phyloP scores from a whole-genome alignment of 2,113 vertebrate species.

The Hydrolagus affinis region DNA sequence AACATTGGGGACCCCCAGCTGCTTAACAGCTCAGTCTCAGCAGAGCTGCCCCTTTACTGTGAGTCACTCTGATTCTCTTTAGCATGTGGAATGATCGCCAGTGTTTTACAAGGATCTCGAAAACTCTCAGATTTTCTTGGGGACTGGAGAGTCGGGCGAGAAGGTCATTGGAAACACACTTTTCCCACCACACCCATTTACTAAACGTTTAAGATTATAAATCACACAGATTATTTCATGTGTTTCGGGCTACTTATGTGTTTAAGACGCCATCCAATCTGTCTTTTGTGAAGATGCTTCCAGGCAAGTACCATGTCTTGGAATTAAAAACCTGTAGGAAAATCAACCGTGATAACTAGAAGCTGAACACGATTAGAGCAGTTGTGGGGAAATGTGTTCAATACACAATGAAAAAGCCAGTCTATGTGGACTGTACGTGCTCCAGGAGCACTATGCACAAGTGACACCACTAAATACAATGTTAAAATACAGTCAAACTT shows the following conservation, averaged over 20 bases:
- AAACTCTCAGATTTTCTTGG: neutral
- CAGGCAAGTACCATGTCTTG: slow-evolving; percentile 32
- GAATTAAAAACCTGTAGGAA: slow-evolving; percentile 23
- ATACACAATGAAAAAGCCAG: slow-evolving; percentile 2
- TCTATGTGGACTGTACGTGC: slow-evolving; percentile 15
- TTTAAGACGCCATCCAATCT: slow-evolving; percentile 18
- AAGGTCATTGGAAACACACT: slow-evolving; percentile 27
- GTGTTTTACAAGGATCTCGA: neutral
- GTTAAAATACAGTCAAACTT: slow-evolving; percentile 22
- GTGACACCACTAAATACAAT: neutral
- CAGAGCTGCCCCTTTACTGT: neutral
- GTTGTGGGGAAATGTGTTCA: neutral
- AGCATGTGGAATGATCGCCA: neutral
- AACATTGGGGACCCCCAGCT: neutral
- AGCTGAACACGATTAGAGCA: neutral
- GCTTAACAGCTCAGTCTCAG: neutral
- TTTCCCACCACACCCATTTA: neutral
- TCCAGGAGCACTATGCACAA: neutral
- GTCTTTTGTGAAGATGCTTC: slow-evolving; percentile 23
- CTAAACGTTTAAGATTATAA: neutral
- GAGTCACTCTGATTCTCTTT: neutral
- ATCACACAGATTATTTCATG: slow-evolving; percentile 30
- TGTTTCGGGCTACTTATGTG: slow-evolving; percentile 14
- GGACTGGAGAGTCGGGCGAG: neutral
- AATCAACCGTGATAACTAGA: slow-evolving; percentile 3